Conservation (phyloP, 2,113 vertebrate species). For the Bos javanicus region DNA sequence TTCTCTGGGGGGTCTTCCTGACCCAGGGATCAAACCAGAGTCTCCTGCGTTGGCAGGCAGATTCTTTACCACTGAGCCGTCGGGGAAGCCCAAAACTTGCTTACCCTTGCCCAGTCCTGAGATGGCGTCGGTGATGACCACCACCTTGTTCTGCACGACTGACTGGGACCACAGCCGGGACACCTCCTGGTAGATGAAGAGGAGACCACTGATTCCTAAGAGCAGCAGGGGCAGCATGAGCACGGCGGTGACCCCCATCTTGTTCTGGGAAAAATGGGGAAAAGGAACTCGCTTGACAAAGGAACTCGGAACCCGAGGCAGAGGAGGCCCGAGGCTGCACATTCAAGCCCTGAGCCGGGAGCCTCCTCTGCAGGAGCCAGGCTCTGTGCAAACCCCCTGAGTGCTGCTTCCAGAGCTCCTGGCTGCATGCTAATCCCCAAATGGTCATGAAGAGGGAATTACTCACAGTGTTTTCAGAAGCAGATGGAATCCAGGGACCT, state of each 20-base stretch:
- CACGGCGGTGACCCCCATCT: conserved; percentile 86
- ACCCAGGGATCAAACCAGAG: background rate
- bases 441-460: conserved; percentile 51
- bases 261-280: conserved; percentile 55
- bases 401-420: background rate
- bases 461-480: conserved; percentile 68
- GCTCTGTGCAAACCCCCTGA: background rate
- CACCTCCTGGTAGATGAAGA: conserved; percentile 93
- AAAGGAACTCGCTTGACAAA: background rate
- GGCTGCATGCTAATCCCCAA: background rate
- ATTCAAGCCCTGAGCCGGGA: rapidly evolving
- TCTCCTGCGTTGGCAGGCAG: background rate
- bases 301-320: background rate
- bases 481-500: background rate
- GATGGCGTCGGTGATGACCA: conserved; percentile 94
- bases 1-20: background rate
- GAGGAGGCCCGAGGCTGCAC: background rate
- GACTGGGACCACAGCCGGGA: conserved; percentile 91
- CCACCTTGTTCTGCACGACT: conserved; percentile 93
- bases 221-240: conserved; percentile 89
- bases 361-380: background rate
- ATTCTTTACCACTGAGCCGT: background rate
- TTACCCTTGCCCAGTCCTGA: conserved; percentile 94
- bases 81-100: background rate
- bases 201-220: conserved; percentile 88